A percentile compares a stretch with the other conserved stretches of the same genome.
Conservation (phyloP, 2,888 invertebrate genomes). For the Noctua janthe region DNA sequence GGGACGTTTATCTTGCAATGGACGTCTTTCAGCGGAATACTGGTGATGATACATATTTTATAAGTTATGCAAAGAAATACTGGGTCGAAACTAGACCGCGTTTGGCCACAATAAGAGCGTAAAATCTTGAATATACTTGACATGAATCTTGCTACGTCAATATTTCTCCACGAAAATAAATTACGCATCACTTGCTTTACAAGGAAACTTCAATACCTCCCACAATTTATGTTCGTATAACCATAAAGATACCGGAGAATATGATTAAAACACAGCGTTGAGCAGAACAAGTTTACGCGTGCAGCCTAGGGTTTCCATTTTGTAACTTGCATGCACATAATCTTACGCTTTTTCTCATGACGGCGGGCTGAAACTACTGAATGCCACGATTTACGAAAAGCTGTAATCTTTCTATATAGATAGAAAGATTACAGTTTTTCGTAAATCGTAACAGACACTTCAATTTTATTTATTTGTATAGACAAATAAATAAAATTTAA, state of each 20-base stretch:
- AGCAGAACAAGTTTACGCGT: conserved; percentile 13
- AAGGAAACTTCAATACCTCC: conserved; percentile 50
- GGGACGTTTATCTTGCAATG: not conserved
- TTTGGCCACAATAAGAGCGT: not conserved
- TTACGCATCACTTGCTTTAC: conserved; percentile 42
- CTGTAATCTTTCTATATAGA: too few species aligned
- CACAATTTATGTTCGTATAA: conserved; percentile 53
- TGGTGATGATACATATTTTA: not conserved
- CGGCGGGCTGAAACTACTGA: not conserved
- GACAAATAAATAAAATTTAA: too few species aligned
- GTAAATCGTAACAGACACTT: too few species aligned
- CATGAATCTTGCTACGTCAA: conserved; percentile 37
- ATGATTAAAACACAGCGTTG: conserved; percentile 51
- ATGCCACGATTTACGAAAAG: too few species aligned
- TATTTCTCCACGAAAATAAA: conserved; percentile 54
- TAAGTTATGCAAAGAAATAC: not conserved
- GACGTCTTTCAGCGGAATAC: not conserved
- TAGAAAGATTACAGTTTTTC: too few species aligned
- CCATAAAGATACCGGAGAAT: conserved; percentile 47
- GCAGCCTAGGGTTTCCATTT: conserved; percentile 4
- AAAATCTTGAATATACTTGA: conserved; percentile 46
- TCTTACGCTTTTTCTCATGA: too few species aligned
- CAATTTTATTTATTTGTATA: too few species aligned
- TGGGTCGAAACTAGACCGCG: not conserved
- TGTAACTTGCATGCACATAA: not conserved